Evolutionary conservation across 2,888 invertebrate genomes (phyloP).

Genomic region (Thymelicus lineola): DNA sequence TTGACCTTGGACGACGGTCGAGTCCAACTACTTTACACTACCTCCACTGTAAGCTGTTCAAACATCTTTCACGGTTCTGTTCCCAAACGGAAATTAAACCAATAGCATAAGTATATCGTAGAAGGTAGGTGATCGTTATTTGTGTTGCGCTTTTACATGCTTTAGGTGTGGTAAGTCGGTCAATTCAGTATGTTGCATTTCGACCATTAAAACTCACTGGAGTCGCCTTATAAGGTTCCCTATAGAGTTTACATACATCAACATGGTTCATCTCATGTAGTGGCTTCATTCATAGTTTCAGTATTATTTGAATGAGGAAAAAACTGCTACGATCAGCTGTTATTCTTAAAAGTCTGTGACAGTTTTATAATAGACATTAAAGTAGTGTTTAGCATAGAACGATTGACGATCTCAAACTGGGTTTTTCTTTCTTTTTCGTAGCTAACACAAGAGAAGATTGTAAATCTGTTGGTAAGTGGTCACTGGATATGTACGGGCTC

Average conservation of each 20-base stretch:
- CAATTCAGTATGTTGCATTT: no score
- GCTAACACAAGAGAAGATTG: not conserved
- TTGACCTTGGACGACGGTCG: constrained; percentile 95
- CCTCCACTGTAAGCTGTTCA: constrained; percentile 88
- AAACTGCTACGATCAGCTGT: no score
- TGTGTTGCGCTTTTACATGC: not conserved
- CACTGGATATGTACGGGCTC: not conserved
- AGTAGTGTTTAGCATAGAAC: no score
- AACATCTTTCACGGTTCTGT: no score
- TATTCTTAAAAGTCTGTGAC: no score
- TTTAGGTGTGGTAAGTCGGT: not conserved
- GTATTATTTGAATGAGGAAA: no score
- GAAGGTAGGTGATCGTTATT: not conserved
- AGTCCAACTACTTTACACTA: constrained; percentile 96
- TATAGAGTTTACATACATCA: not conserved
- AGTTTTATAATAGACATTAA: no score
- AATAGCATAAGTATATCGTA: not conserved
- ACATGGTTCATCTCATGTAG: no score
- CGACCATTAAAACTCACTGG: no score
- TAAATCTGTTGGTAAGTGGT: not conserved
- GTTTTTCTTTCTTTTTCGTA: not conserved
- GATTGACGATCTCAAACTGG: no score
- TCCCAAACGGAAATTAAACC: no score
- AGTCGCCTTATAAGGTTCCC: not conserved
- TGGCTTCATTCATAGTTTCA: no score